Percentiles rank a stretch among this genome's conserved stretches.
Evolutionary conservation across 2,888 invertebrate species (phyloP).

Genomic region (Nephrotoma guestfalica): DNA sequence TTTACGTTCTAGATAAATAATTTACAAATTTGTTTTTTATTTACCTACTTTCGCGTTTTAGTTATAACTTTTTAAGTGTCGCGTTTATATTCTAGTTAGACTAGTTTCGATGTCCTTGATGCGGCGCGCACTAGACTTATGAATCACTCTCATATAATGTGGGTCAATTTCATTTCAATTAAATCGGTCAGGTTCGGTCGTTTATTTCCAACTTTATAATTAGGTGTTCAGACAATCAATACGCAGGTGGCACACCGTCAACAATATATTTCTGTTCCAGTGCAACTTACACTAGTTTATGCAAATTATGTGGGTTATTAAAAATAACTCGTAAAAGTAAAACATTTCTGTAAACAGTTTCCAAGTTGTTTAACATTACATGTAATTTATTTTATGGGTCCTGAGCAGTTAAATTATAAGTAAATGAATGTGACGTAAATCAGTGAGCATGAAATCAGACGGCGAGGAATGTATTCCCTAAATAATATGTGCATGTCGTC

Average conservation of each 20-base stretch:
- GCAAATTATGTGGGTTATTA: background rate
- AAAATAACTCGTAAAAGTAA: background rate
- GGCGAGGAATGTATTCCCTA: too few relatives aligned
- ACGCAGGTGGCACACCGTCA: too few relatives aligned
- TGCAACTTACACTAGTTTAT: too few relatives aligned
- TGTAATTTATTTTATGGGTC: background rate
- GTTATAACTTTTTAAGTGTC: background rate
- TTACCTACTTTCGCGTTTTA: background rate
- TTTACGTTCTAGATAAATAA: background rate
- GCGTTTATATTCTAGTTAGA: background rate
- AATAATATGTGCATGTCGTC: too few relatives aligned
- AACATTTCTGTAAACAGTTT: background rate
- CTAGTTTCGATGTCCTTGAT: background rate
- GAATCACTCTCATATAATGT: background rate
- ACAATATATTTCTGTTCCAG: too few relatives aligned
- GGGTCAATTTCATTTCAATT: background rate
- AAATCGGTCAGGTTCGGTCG: background rate
- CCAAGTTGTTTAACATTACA: background rate
- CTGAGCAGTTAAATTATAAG: background rate
- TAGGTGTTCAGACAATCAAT: background rate
- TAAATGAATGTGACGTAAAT: background rate
- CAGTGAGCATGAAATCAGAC: too few relatives aligned
- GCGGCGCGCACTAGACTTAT: background rate
- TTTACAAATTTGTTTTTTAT: background rate
- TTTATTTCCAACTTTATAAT: background rate